These are phyloP conservation scores for Agelas oroides DNA, from an alignment of 37 sponge, comb jelly and placozoan genomes.

Conservation along the genomic window DNA sequence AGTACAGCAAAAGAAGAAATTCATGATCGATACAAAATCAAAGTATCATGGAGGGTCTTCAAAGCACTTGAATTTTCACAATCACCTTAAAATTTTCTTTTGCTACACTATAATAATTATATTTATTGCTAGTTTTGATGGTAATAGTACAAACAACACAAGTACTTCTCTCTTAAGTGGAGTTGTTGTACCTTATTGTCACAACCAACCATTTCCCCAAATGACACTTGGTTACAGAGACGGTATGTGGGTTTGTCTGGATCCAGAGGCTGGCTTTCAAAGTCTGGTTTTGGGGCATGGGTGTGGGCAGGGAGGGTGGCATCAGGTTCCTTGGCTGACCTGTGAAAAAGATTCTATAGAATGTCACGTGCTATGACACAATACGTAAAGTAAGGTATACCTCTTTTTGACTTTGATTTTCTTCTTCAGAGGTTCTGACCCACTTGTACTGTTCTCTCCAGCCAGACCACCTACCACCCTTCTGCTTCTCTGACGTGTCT, in stretches of 20 bases:
- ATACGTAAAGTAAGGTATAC: not conserved
- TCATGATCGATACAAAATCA: too few species aligned
- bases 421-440: conserved; percentile 43
- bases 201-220: conserved; percentile 97
- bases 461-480: not conserved
- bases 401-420: conserved; percentile 67
- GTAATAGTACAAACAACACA: too few species aligned
- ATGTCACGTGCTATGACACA: not conserved
- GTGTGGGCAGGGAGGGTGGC: not conserved
- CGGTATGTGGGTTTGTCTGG: conserved; percentile 86
- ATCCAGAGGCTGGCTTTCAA: conserved; percentile 72
- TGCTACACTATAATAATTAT: too few species aligned
- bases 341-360: not conserved
- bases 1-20: too few species aligned
- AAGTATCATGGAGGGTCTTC: too few species aligned
- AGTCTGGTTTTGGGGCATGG: conserved; percentile 58
- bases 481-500: not conserved
- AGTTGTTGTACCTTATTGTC: conserved; percentile 94
- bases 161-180: too few species aligned
- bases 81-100: too few species aligned
- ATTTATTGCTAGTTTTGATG: too few species aligned
- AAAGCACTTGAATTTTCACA: too few species aligned
- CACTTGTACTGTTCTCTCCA: not conserved
- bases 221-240: conserved; percentile 87
- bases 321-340: conserved; percentile 24